Base-by-base conservation (phyloP, 2,797 vertebrate species). In the Vultur gryphus region DNA sequence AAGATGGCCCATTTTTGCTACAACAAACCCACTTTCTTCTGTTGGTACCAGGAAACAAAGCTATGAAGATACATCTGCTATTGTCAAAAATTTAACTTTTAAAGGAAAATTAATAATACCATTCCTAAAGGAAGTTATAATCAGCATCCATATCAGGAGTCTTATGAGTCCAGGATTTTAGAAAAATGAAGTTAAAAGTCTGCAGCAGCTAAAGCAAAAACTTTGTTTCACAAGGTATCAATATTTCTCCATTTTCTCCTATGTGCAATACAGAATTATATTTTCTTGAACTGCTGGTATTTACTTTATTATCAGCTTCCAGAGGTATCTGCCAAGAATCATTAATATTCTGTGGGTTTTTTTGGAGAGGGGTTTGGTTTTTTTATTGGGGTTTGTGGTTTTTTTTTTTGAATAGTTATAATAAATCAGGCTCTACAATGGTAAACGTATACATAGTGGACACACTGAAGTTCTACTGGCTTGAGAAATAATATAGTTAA, bases 311-410 rank as follows among this genome's bases (percentile, higher is more conserved):
- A 54, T 9, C n/a, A 88, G 26, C 18, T 93, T 73, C 24, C 54
- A 90, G 37, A 91, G 21, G n/a, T 66, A 65, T 1, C 21, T 59
- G 15, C 33, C 39, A 93, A 83, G 28, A 79, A 39, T 52, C 11
- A 64, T 33, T 44, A 23, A 35, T 18, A 59, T 26, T 76, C 24
- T 64, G 28, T 43, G 19, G 10, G 14, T 2, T 6, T n/a, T 88
- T 62, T 41, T 51, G 10, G 33, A 35, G 13, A 13, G 2, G 6
- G 6, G 6, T 28, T 10, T n/a, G 24, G 3, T 7, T 37, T 54
- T 76, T 33, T 15, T 28, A 11, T 13, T 3, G 10, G 5, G 0
- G 0, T 26, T 67, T 71, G 16, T 59, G 37, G 8, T 26, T 15
- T 12, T 48, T n/a, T 23, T 61, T 77, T 58, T 81, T 19, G 23